These are phyloP conservation scores for Tenthredo livida DNA, from an alignment of 2,888 invertebrate genomes.

Conservation along the genomic window DNA sequence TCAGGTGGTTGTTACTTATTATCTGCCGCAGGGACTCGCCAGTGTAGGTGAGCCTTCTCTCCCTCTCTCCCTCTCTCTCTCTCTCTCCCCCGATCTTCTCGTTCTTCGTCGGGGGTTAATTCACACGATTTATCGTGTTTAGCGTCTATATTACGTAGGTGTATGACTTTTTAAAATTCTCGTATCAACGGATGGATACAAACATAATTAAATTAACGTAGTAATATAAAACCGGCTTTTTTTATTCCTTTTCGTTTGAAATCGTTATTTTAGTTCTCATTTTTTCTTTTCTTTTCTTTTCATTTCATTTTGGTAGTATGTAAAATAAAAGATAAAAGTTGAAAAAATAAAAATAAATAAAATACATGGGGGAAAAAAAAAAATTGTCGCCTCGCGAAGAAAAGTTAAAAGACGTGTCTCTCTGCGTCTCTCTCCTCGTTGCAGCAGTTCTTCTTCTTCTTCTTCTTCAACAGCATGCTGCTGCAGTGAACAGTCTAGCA, in stretches of 20 bases:
- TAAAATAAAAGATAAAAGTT: neutral
- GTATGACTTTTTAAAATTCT: neutral
- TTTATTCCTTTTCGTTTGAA: neutral
- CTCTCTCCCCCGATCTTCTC: too few species aligned
- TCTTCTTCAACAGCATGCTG: neutral
- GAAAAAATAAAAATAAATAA: too few species aligned
- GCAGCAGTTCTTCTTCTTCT: neutral
- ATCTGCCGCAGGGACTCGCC: constrained; percentile 34
- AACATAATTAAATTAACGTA: neutral
- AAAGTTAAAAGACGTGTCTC: neutral
- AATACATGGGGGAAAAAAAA: neutral
- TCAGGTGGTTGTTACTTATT: constrained; percentile 52
- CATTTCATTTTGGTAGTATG: too few species aligned
- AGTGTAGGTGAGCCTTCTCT: neutral
- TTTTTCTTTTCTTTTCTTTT: neutral
- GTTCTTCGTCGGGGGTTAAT: neutral
- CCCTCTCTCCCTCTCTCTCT: too few species aligned
- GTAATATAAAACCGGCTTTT: neutral
- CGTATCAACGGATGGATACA: neutral
- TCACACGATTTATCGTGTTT: neutral
- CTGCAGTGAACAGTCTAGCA: neutral
- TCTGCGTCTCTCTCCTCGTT: neutral
- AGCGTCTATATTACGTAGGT: neutral
- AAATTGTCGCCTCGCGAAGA: neutral
- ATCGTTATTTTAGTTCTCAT: neutral